Conservation (phyloP, 2,113 vertebrate species). For the Martes martes region DNA sequence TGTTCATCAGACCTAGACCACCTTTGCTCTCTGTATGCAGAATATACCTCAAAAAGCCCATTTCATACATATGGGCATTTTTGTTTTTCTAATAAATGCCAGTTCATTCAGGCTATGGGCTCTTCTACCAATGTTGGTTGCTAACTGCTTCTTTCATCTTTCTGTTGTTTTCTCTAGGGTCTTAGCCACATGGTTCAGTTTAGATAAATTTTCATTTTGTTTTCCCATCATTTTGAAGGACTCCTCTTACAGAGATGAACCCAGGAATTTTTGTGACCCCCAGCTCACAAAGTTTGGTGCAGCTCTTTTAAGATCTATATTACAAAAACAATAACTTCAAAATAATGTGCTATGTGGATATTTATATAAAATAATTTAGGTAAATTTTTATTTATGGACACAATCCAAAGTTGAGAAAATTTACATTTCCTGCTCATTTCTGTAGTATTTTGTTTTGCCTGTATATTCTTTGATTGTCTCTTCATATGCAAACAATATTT, state of each 20-base stretch:
- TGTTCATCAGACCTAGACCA: background rate
- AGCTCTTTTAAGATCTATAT: background rate
- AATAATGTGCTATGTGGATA: background rate
- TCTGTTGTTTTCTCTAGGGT: background rate
- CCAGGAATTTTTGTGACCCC: background rate
- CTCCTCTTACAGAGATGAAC: background rate
- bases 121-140: background rate
- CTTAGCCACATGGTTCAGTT: background rate
- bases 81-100: background rate
- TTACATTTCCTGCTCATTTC: background rate
- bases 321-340: background rate
- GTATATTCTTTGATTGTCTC: too few relatives aligned
- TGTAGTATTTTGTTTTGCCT: background rate
- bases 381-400: background rate
- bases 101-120: background rate
- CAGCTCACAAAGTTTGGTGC: background rate
- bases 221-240: background rate
- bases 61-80: background rate
- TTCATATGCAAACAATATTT: too few relatives aligned
- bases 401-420: background rate
- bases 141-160: background rate
- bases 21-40: background rate
- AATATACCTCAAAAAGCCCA: background rate
- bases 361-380: background rate
- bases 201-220: background rate